Conservation (phyloP, 92 coral and sea anemone genomes). For the Epizoanthus stellaris region DNA sequence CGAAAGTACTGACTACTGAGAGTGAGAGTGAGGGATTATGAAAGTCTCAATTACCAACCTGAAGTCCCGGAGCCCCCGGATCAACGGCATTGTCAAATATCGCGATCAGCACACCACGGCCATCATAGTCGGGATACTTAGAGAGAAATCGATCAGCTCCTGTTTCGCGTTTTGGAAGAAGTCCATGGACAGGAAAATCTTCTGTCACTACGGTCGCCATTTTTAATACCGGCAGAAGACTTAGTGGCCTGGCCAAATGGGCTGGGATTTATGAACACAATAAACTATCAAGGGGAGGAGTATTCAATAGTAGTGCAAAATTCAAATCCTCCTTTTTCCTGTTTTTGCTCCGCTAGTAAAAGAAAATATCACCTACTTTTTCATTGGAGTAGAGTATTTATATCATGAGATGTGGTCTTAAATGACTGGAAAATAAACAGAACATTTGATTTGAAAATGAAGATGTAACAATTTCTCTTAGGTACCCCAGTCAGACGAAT, state of each 20-base stretch:
- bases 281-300: not conserved
- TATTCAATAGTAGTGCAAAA: no score
- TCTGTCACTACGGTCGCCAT: conserved; percentile 84
- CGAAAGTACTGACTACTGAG: no score
- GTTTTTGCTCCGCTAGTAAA: no score
- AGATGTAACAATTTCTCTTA: no score
- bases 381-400: no score
- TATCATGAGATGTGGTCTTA: no score
- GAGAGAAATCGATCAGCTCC: conserved; percentile 92
- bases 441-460: no score
- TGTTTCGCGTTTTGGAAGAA: conserved; percentile 94
- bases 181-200: conserved; percentile 92
- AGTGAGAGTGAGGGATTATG: no score
- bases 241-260: conserved; percentile 22
- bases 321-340: no score
- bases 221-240: conserved; percentile 27
- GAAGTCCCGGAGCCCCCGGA: conserved; percentile 95
- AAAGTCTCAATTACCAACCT: conserved; percentile 80
- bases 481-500: not conserved
- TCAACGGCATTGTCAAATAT: conserved; percentile 97
- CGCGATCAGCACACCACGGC: conserved; percentile 91
- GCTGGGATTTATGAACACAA: not conserved
- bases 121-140: conserved; percentile 89
- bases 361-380: no score
- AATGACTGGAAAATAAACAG: no score